Base-by-base conservation (phyloP, 37 sponge, comb jelly and placozoan genomes). In the Tethya wilhelma region DNA sequence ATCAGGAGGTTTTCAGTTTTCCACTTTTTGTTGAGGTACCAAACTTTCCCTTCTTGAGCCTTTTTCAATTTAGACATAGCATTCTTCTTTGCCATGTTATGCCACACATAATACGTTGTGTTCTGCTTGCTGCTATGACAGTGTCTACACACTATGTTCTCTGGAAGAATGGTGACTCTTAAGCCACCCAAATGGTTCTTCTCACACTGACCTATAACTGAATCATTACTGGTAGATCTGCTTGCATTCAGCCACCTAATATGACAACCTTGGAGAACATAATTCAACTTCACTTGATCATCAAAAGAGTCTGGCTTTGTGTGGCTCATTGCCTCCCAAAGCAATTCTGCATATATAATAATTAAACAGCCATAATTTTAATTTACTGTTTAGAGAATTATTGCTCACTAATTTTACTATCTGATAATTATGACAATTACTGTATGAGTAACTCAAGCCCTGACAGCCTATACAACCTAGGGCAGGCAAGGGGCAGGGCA, bases 231-330 rank as follows among this genome's bases (percentile, higher is more conserved):
- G 31, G 32, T 7, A 32, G 29, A 6, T 3, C 25, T 19, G 19
- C 23, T 31, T 4, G 49, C 49, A 6, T 25, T 42, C 28, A 26
- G 12, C 79, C 79, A 79, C 20, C 11, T 5, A 12, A 79, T 79
- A 36, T 57, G 26, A 28, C 79, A 79, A 30, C 32, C 26, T 0
- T 67, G 25, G 44, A 86, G 63, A 12, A 75, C 80, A 30, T 79
- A 49, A 68, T 86, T 86, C 53, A 86, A 31, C 30, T 23, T 64
- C 0, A 79, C 80, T 49, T 86, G 87, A 64, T 86, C 87, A 49
- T 86, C 87, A 45, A 64, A 28, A 11, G 39, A 17, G 2, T 31
- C 2, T 14, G 53, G 14, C 53, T 49, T 49, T 9, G 53, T 49
- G 14, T 49, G 9, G 53, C 53, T 49, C 53, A 49, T 49, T 49